These are phyloP conservation scores for Chironomus striatipennis DNA, from an alignment of 1,140 invertebrate species.

Conservation along the genomic window DNA sequence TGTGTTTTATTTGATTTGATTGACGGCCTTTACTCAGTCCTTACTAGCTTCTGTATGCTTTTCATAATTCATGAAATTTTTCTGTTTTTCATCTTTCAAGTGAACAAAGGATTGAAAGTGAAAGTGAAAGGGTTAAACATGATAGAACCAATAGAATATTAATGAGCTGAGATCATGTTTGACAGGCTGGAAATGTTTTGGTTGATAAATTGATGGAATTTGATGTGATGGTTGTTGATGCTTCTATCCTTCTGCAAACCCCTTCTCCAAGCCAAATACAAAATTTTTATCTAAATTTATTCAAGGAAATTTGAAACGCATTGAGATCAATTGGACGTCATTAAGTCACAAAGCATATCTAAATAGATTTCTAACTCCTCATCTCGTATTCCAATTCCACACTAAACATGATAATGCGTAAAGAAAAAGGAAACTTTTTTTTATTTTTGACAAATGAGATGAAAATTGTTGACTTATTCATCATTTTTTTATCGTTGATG, in stretches of 20 bases:
- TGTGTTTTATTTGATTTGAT: constrained; percentile 19
- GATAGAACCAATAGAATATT: constrained; percentile 14
- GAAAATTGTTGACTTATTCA: constrained; percentile 15
- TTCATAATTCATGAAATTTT: constrained; percentile 19
- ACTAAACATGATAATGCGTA: too few species aligned
- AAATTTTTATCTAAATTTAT: neutral
- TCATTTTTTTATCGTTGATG: constrained; percentile 19
- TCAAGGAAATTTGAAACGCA: constrained; percentile 18
- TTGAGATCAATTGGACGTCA: constrained; percentile 12
- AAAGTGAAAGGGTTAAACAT: neutral
- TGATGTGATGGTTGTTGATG: too few species aligned
- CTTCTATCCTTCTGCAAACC: too few species aligned
- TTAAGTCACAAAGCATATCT: neutral
- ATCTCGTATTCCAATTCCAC: neutral
- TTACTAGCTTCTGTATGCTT: neutral
- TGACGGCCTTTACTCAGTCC: neutral
- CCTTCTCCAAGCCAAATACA: neutral
- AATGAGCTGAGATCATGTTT: constrained; percentile 22
- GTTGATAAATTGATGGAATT: constrained; percentile 10
- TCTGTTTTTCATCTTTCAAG: neutral
- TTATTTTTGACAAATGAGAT: constrained; percentile 22
- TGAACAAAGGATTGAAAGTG: neutral
- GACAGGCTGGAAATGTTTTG: neutral
- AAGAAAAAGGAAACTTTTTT: constrained; percentile 19
- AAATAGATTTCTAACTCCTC: neutral